Percentiles rank a stretch among this genome's conserved stretches.
Conservation (phyloP, 2,888 invertebrate species). For the Phortica magna region DNA sequence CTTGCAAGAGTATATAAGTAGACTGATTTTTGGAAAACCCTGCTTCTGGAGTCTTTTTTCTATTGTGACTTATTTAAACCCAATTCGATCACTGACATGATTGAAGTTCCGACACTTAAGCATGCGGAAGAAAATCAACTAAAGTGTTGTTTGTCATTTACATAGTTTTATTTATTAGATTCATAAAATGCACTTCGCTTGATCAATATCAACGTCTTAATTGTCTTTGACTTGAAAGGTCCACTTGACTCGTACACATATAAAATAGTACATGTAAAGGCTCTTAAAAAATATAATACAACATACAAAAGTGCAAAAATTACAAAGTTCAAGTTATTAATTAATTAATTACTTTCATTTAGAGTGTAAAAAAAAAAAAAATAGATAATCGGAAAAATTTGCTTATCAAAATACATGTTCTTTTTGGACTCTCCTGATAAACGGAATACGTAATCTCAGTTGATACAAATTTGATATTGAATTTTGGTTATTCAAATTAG, state of each 20-base stretch:
- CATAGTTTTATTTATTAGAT: conserved; percentile 12
- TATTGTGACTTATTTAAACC: too few relatives aligned
- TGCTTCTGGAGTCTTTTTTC: too few relatives aligned
- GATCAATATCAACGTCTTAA: not conserved
- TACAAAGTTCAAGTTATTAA: conserved; percentile 20
- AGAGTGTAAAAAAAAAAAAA: conserved; percentile 22
- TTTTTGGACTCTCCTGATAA: conserved; percentile 17
- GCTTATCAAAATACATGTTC: conserved; percentile 19
- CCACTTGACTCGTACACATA: conserved; percentile 21
- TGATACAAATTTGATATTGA: conserved; percentile 21
- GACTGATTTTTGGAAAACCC: too few relatives aligned
- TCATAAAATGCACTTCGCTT: conserved; percentile 16
- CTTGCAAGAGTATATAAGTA: too few relatives aligned
- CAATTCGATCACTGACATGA: too few relatives aligned
- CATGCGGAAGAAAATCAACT: not conserved
- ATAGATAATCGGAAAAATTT: conserved; percentile 22
- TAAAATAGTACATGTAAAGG: conserved; percentile 1
- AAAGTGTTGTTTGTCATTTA: not conserved
- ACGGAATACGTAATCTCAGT: conserved; percentile 13
- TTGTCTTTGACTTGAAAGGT: not conserved
- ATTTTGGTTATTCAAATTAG: not conserved
- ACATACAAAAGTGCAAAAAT: conserved; percentile 34
- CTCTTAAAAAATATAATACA: conserved; percentile 32
- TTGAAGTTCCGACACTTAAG: too few relatives aligned
- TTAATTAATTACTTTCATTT: conserved; percentile 10